Conservation (phyloP, 2,888 invertebrate species). For the Pterostichus niger region DNA sequence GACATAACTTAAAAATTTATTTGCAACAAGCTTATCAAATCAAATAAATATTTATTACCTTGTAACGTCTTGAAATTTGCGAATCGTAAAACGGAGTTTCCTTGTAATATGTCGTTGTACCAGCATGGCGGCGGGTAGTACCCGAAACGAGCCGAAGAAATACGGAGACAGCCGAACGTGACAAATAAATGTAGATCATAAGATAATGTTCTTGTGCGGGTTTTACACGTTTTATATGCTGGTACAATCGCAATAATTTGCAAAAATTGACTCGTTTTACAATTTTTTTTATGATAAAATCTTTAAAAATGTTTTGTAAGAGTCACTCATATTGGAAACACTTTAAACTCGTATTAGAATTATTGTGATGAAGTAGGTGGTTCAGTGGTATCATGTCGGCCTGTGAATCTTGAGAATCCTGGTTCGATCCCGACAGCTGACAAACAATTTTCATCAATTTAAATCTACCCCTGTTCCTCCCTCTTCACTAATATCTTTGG, state of each 20-base stretch:
- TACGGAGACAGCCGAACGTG: constrained; percentile 17
- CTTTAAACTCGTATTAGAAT: too few species aligned
- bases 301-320: too few species aligned
- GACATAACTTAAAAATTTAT: constrained; percentile 63
- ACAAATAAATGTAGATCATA: constrained; percentile 37
- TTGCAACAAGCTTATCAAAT: constrained; percentile 65
- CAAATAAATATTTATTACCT: constrained; percentile 65
- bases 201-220: constrained; percentile 28
- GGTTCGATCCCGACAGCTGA: too few species aligned
- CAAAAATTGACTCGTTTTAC: not conserved
- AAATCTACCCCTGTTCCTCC: too few species aligned
- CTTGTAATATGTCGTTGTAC: constrained; percentile 53
- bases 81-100: constrained; percentile 63
- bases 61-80: constrained; percentile 64
- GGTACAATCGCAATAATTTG: constrained; percentile 16
- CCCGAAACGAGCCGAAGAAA: constrained; percentile 18
- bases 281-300: not conserved
- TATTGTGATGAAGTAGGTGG: too few species aligned
- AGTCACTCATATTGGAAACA: too few species aligned
- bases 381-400: too few species aligned
- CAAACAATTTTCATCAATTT: too few species aligned
- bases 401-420: too few species aligned
- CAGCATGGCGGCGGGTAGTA: constrained; percentile 47
- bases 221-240: constrained; percentile 13
- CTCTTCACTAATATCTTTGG: too few species aligned